These are phyloP conservation scores for Bubo blakistoni DNA, from an alignment of 2,113 vertebrate species.

Conservation along the genomic window DNA sequence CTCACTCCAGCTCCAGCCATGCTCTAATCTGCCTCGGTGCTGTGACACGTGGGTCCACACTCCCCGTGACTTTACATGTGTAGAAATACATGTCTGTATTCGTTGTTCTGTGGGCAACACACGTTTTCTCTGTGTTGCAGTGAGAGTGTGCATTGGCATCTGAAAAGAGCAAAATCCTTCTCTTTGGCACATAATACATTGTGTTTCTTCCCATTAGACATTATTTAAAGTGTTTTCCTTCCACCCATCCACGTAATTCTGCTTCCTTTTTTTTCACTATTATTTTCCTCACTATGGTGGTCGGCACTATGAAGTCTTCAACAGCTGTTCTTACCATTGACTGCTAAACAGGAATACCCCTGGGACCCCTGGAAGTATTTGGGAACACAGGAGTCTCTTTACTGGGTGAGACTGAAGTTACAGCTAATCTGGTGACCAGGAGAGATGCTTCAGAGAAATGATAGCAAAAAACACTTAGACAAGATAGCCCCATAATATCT, in stretches of 20 bases:
- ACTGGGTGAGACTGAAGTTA: not conserved
- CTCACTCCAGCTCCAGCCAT: not conserved
- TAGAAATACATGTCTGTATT: not conserved
- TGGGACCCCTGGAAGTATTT: not conserved
- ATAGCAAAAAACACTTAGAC: not conserved
- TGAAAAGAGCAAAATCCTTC: not conserved
- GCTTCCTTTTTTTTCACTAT: not conserved
- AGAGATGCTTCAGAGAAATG: not conserved
- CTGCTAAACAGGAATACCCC: not conserved
- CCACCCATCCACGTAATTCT: not conserved
- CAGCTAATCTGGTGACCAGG: not conserved
- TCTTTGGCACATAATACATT: not conserved
- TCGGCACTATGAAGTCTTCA: not conserved
- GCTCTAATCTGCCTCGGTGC: accelerated
- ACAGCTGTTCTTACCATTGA: not conserved
- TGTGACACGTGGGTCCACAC: not conserved
- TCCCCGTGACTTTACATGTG: not conserved
- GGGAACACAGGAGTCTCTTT: not conserved
- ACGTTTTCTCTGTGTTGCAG: not conserved
- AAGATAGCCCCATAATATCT: not conserved
- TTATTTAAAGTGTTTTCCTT: not conserved
- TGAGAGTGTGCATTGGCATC: accelerated
- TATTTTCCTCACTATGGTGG: not conserved
- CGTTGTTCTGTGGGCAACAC: not conserved
- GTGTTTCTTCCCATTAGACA: not conserved